Evolutionary conservation across 1,140 invertebrate species (phyloP), one percentile per base, ranked within the genome.

Genomic region (Triops cancriformis): DNA sequence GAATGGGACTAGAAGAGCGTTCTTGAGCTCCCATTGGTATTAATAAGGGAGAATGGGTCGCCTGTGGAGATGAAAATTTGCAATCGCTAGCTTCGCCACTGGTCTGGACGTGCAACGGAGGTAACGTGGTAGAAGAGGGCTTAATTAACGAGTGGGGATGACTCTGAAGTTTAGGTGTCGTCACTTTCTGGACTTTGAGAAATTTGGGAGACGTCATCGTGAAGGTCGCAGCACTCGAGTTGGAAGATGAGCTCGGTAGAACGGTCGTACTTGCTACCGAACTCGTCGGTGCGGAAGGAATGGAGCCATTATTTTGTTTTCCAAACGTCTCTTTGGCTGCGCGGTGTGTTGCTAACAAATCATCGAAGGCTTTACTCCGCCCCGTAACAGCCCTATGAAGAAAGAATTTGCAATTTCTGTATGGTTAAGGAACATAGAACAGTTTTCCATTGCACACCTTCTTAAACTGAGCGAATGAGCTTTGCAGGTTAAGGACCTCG

Each of bases 401-500:
- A 64, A 18, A 64, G 23, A 23, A 64, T n/a, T n/a, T 18, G 6
- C 51, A 64, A 14, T 6, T n/a, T 18, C 18, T n/a, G 51, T n/a
- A n/a, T 23, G 0, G 18, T 64, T 64, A n/a, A 18, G 14, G 6
- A 64, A 64, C 5, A 18, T 37, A n/a, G n/a, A 45, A 45, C 51
- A 64, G 51, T 64, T 64, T 18, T 2, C 31, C 9, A 23, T 5
- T 9, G 18, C 5, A 23, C 18, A 64, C 51, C 51, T 76, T 76
- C 75, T 76, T 75, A 93, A 81, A 28, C 91, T 91, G 75, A 94
- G 86, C 7, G 92, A 90, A 85, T 94, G 93, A 18, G 92, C 90
- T 85, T 94, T 94, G 83, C 93, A 95, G 0, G 93, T 94, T 14
- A 94, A 86, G 12, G 92, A 94, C 31, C 93, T 85, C 27, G 92